Percentiles rank a stretch among this genome's conserved stretches.
Conservation (phyloP, 2,888 invertebrate genomes). For the Dioctria rufipes region DNA sequence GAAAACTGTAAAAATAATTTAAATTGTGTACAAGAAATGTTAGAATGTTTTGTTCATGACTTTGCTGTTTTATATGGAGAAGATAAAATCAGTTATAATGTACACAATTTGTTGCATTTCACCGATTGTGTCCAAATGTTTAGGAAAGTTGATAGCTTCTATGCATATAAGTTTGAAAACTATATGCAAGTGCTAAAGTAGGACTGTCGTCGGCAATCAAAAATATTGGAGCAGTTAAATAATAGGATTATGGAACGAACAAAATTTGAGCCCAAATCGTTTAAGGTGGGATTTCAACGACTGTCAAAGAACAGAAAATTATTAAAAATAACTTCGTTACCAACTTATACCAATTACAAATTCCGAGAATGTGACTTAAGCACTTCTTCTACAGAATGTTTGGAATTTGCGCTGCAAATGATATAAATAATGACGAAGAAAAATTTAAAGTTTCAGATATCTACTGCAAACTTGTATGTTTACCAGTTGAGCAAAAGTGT, state of each 20-base stretch:
- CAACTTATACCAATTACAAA: too few species aligned
- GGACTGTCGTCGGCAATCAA: neutral
- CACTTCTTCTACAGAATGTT: neutral
- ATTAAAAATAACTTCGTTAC: too few species aligned
- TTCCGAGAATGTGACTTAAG: neutral
- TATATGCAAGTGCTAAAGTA: neutral
- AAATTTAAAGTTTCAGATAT: neutral
- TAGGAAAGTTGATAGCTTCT: neutral
- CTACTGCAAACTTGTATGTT: neutral
- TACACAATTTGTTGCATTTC: too few species aligned
- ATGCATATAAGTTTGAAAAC: neutral
- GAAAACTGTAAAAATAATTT: neutral
- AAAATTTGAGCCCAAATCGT: neutral
- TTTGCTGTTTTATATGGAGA: neutral
- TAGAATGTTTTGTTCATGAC: slow-evolving; percentile 8
- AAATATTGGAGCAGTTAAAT: neutral
- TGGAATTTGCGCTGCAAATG: neutral
- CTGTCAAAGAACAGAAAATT: neutral
- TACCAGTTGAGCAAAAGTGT: neutral
- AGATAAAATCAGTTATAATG: slow-evolving; percentile 11
- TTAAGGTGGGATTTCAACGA: neutral
- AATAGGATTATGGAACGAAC: neutral
- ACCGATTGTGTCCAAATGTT: neutral
- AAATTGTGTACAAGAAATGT: neutral
- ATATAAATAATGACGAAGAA: neutral